These are phyloP conservation scores for Brachionus plicatilis DNA, from an alignment of 1,140 invertebrate species.

Conservation along the genomic window DNA sequence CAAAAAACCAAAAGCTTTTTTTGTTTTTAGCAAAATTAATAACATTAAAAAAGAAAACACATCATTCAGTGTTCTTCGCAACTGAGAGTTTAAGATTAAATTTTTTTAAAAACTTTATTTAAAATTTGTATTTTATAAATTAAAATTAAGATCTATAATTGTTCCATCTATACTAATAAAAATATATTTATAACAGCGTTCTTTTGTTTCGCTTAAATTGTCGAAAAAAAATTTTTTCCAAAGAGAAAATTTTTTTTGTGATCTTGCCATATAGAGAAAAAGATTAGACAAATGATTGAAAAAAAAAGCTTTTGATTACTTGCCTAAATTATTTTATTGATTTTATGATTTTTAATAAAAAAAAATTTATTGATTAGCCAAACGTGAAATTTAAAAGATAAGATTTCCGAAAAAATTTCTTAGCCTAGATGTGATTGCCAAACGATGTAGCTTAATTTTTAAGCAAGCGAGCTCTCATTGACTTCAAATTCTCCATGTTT, in stretches of 20 bases:
- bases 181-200: neutral
- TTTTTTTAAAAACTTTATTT: neutral
- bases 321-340: neutral
- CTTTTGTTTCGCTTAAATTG: neutral
- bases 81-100: neutral
- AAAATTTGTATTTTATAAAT: neutral
- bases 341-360: neutral
- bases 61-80: neutral
- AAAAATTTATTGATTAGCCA: neutral
- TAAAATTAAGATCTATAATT: neutral
- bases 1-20: neutral
- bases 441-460: neutral
- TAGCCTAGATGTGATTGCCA: neutral
- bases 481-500: slow-evolving; percentile 37
- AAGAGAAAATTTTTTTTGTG: neutral
- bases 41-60: neutral
- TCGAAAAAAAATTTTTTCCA: neutral
- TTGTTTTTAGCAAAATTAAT: neutral
- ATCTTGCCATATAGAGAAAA: neutral
- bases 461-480: slow-evolving; percentile 34
- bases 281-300: neutral
- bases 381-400: neutral
- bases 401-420: neutral
- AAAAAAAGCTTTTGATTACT: slow-evolving; percentile 1
- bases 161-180: neutral